These are phyloP conservation scores for Linepithema humile DNA, from an alignment of 1,140 invertebrate species.

Conservation along the genomic window DNA sequence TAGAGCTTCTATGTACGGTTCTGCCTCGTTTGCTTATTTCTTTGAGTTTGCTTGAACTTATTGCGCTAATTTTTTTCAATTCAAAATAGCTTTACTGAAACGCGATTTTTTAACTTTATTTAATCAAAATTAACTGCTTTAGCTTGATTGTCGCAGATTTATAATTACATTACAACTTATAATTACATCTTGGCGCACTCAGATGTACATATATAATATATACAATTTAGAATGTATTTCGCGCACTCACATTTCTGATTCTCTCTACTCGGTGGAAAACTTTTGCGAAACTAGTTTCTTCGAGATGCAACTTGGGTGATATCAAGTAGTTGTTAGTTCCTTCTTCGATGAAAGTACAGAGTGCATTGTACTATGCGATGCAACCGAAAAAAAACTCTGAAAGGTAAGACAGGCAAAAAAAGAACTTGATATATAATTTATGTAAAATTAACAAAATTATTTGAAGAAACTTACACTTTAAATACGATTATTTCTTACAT, in stretches of 20 bases:
- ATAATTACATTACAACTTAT: background rate
- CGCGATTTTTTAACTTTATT: background rate
- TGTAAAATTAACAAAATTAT: conserved; percentile 34
- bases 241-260: conserved; percentile 44
- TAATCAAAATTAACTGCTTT: too few relatives aligned
- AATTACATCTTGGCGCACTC: background rate
- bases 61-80: background rate
- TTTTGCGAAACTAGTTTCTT: conserved; percentile 69
- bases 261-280: conserved; percentile 59
- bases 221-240: conserved; percentile 28
- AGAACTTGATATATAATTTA: conserved; percentile 20
- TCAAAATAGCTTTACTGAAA: background rate
- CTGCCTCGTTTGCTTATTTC: background rate
- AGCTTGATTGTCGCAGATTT: background rate
- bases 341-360: conserved; percentile 22
- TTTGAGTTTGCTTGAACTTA: background rate
- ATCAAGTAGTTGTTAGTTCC: conserved; percentile 65
- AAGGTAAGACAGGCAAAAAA: conserved; percentile 16
- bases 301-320: conserved; percentile 69
- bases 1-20: conserved; percentile 20
- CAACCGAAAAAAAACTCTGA: conserved; percentile 34
- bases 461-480: background rate
- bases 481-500: background rate
- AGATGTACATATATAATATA: background rate
- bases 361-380: conserved; percentile 13